These are phyloP conservation scores for Halyomorpha halys DNA, from an alignment of 1,140 invertebrate genomes.

Conservation along the genomic window DNA sequence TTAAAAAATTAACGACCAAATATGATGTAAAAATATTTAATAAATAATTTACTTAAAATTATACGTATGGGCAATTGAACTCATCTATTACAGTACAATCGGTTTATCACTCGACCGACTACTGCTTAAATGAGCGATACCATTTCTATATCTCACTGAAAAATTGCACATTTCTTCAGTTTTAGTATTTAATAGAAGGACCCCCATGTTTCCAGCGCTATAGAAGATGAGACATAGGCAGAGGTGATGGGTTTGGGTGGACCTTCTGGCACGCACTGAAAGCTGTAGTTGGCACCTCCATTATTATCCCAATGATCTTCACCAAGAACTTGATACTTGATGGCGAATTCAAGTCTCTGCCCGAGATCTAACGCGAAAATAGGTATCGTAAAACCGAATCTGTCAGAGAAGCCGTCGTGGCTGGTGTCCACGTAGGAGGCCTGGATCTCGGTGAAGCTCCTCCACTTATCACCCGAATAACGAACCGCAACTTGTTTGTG, in stretches of 20 bases:
- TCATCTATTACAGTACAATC: no score
- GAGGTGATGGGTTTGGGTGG: not conserved
- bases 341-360: slow-evolving; percentile 65
- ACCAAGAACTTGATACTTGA: slow-evolving; percentile 71
- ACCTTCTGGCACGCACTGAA: slow-evolving; percentile 56
- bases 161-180: no score
- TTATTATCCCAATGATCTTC: slow-evolving; percentile 88
- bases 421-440: slow-evolving; percentile 76
- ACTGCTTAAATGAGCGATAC: no score
- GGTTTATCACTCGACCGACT: no score
- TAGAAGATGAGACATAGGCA: slow-evolving; percentile 18
- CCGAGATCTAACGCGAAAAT: slow-evolving; percentile 55
- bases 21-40: no score
- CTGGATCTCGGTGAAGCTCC: slow-evolving; percentile 66
- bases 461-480: slow-evolving; percentile 79
- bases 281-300: slow-evolving; percentile 69
- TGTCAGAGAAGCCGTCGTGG: slow-evolving; percentile 86
- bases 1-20: no score
- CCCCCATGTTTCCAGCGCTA: slow-evolving; percentile 26
- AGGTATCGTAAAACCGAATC: slow-evolving; percentile 68
- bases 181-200: slow-evolving; percentile 22
- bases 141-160: no score
- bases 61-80: no score
- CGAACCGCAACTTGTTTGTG: slow-evolving; percentile 81
- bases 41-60: no score